Evolutionary conservation across 1,140 invertebrate genomes (phyloP), one percentile per base, ranked within the genome.

Genomic region (Dinoponera quadriceps): DNA sequence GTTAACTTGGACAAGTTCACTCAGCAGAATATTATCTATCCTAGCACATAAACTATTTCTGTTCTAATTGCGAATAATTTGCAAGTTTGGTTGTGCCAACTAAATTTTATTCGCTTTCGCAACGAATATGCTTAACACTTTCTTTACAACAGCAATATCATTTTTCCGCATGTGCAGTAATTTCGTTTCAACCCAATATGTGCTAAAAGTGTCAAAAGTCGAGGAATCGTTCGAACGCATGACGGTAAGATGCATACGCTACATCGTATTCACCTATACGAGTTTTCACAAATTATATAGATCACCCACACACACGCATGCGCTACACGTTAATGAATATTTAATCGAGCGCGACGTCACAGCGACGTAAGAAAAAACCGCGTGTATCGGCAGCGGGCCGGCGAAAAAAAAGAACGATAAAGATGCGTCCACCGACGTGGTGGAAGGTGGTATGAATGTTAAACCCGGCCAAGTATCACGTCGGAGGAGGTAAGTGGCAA

Each of bases 391-490:
- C n/a, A 65, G 48, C 48, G 33, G 7, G 18, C n/a, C n/a, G n/a
- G n/a, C n/a, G n/a, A 16, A 49, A 51, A 69, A 55, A 69, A 80
- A 71, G 9, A 44, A 44, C 38, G 38, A 44, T 44, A 3, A 44
- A 44, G 38, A 57, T 48, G 27, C 29, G 63, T 14, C 20, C 18
- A 55, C 55, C 44, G 49, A 71, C 57, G 51, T n/a, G 69, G 51
- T 48, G 44, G 48, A 77, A 22, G 20, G 33, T 80, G 51, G 33
- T 69, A 57, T 44, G 68, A 77, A 66, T 80, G 51, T 71, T 59
- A 59, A 80, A 27, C 18, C 38, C 48, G 25, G 73, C 51, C 57
- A 80, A 80, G 51, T 80, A 80, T 80, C 38, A 80, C 75, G 57
- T 65, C 22, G 68, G 27, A 62, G 20, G 57, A 29, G 59, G 25